Evolutionary conservation across 2,888 invertebrate species (phyloP), one percentile per base, ranked within the genome.

Genomic region (Isotomurus palustris): DNA sequence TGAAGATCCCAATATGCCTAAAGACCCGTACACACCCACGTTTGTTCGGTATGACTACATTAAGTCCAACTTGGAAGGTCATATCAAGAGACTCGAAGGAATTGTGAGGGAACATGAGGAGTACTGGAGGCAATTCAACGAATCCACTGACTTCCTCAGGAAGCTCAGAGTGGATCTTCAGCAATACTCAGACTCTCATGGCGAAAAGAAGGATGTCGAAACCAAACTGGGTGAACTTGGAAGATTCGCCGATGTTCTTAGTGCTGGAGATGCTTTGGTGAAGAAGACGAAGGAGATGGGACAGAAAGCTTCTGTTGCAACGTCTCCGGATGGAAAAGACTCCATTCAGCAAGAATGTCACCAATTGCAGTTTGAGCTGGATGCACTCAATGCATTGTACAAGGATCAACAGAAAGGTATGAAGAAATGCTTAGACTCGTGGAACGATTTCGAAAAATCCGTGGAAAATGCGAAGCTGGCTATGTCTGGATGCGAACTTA

Each of bases 21-120:
- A 65, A 24, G 72, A 73, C 43, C 73, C 86, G 51, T 89, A 87
- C 68, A 82, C 84, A 44, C 80, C 82, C 2, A 85, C 86, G 6
- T 78, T 91, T 40, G 80, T 81, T 56, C 84, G 85, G 66, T 91
- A 86, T 71, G 84, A 86, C 25, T 78, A 81, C 32, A 79, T 90
- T 14, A 85, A 84, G 69, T 81, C 82, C 6, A 61, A 56, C 32
- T 36, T 70, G 14, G 52, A 53, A 17, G 57, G 59, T 10, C 61
- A 58, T 41, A 64, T 68, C 17, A 40, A 56, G 2, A 44, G 60
- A 22, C 77, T 91, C 41, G 91, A 92, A 73, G 60, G 60, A 10
- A 87, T 89, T 76, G 91, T 93, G 0, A 84, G 83, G 64, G 85
- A 88, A 48, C 94, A 95, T 73, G 91, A 91, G 70, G 84, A 86